Conservation (phyloP, 2,113 vertebrate genomes). For the Cyrtonyx montezumae region DNA sequence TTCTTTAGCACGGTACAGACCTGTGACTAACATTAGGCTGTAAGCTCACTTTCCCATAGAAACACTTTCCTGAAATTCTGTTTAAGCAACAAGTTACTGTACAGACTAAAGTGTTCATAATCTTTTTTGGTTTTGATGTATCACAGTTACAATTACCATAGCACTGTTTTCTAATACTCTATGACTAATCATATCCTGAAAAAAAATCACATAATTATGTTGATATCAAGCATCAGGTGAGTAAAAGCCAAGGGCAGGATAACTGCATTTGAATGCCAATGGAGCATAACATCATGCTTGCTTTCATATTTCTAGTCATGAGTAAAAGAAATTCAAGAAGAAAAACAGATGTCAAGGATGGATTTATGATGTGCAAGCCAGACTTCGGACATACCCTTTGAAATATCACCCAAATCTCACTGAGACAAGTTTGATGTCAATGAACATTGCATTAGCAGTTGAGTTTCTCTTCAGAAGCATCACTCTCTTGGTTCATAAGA, state of each 20-base stretch:
- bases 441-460: neutral
- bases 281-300: neutral
- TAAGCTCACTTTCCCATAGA: neutral
- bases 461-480: neutral
- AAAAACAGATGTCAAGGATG: neutral
- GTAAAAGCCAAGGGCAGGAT: neutral
- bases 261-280: neutral
- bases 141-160: neutral
- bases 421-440: neutral
- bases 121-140: neutral
- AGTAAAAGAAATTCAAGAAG: neutral
- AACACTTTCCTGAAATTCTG: neutral
- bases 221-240: neutral
- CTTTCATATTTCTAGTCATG: neutral
- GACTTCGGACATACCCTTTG: neutral
- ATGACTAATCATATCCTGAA: neutral
- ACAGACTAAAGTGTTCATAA: neutral
- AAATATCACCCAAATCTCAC: neutral
- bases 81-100: neutral
- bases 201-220: neutral
- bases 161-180: neutral
- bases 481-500: neutral
- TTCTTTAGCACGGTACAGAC: neutral
- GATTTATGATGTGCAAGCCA: neutral
- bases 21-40: neutral